Base-by-base conservation (phyloP, 2,113 vertebrate genomes). In the Larimichthys polyactis region DNA sequence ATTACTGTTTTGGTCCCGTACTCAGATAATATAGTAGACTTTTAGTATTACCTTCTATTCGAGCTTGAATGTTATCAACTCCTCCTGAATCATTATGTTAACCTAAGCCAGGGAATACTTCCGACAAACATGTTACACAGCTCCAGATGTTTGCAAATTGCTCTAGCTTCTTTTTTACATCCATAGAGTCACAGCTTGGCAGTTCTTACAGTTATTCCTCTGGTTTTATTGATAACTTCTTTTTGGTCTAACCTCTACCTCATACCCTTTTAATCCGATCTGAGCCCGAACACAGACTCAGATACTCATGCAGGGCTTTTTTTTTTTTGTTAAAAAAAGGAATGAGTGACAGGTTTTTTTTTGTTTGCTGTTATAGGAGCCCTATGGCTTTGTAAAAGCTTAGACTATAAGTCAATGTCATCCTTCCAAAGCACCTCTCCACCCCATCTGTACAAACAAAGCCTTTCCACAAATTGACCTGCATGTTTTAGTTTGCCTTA, bases 361-460 rank as follows among this genome's bases (percentile, higher is more conserved):
- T 27, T 62, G 69, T 75, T 70, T 73, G 19, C 66, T 84, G 55
- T 84, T 27, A 20, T 40, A 12, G 54, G 27, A 2, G 55, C 65
- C 40, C 60, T 19, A 7, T 58, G 49, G 78, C 62, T 78, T 87
- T 83, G 44, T 55, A 67, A 81, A 40, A 86, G 52, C 75, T 79
- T 72, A 63, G 54, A 59, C 69, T 70, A 58, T 82, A 83, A 83
- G 48, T 87, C 79, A 70, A 3, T 76, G 71, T 75, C 79, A 79
- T 78, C 24, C 62, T 71, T 79, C 20, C 29, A 62, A 75, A 78
- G 83, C 69, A 71, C 68, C 49, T 73, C 65, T 78, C 49, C 64
- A 82, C 48, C 5, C 3, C 17, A 52, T 74, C 75, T 58, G 15
- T 14, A 32, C 68, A 73, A 65, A 78, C 59, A 67, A 49, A 74